These are phyloP conservation scores for Theretra japonica DNA, from an alignment of 2,888 invertebrate species.

Conservation along the genomic window DNA sequence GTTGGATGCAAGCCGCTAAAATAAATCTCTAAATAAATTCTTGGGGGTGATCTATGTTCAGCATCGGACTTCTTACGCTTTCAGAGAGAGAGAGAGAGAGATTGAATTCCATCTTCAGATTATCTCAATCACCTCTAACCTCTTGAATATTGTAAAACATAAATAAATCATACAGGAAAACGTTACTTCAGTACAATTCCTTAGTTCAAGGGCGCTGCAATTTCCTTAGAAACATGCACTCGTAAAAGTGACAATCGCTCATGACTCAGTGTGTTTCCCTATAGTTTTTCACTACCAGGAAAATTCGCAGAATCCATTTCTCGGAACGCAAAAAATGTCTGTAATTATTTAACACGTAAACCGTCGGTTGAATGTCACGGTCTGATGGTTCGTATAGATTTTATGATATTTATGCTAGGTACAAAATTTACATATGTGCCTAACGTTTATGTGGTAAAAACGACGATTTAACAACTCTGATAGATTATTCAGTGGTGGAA, in stretches of 20 bases:
- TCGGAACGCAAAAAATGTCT: neutral
- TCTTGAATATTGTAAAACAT: no score
- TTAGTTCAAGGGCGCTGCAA: neutral
- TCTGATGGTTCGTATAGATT: neutral
- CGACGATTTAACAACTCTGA: no score
- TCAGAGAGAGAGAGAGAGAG: no score
- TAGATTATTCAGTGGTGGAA: no score
- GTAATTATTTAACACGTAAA: slow-evolving; percentile 1
- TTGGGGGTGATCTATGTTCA: no score
- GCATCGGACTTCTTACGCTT: no score
- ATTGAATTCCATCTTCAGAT: no score
- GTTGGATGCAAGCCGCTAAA: no score
- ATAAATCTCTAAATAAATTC: no score
- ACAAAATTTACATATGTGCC: neutral
- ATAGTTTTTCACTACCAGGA: slow-evolving; percentile 49
- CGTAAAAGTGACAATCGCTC: neutral
- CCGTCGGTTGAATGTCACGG: neutral
- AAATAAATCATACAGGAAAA: neutral
- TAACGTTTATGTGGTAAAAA: neutral
- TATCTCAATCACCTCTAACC: no score
- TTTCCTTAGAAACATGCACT: slow-evolving; percentile 7
- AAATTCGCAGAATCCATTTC: slow-evolving; percentile 34
- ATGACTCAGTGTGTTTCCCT: slow-evolving; percentile 38
- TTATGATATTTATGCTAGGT: neutral
- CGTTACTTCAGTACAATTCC: neutral